These are phyloP conservation scores for Myxocyprinus asiaticus DNA, from an alignment of 2,113 vertebrate species.

Conservation along the genomic window DNA sequence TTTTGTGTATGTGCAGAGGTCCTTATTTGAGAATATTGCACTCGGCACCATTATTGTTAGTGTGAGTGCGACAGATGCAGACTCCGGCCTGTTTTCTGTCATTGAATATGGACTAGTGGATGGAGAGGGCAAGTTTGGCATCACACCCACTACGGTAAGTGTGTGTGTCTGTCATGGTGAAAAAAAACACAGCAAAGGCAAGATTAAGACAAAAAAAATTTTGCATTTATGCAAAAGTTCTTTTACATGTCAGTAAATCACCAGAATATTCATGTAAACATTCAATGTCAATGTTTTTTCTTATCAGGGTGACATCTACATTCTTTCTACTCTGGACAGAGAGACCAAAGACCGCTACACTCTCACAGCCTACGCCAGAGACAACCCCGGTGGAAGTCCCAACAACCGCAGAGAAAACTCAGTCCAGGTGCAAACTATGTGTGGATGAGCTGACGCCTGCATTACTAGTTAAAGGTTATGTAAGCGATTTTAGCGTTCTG, in stretches of 20 bases:
- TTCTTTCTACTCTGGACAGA: slow-evolving; percentile 90
- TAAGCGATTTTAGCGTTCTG: too few species aligned
- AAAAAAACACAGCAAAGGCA: too few species aligned
- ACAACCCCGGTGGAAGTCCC: slow-evolving; percentile 88
- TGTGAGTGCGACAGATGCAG: slow-evolving; percentile 86
- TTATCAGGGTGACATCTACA: slow-evolving; percentile 92
- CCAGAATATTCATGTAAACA: neutral
- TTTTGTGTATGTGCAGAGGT: slow-evolving; percentile 75
- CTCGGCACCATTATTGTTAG: slow-evolving; percentile 83
- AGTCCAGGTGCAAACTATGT: slow-evolving; percentile 78
- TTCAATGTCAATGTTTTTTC: slow-evolving; percentile 23
- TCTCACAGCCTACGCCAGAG: slow-evolving; percentile 90
- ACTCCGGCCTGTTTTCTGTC: slow-evolving; percentile 87
- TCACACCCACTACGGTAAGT: slow-evolving; percentile 82
- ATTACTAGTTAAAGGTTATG: too few species aligned
- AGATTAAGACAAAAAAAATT: too few species aligned
- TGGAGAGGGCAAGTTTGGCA: slow-evolving; percentile 93
- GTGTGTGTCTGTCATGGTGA: neutral
- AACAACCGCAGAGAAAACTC: slow-evolving; percentile 95
- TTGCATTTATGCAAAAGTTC: too few species aligned
- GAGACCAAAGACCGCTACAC: slow-evolving; percentile 96
- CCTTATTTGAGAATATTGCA: slow-evolving; percentile 84
- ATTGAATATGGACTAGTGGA: slow-evolving; percentile 92
- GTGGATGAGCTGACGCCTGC: too few species aligned
- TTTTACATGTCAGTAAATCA: neutral